A percentile compares a stretch with the other conserved stretches of the same genome.
Evolutionary conservation across 2,113 vertebrate genomes (phyloP).

Genomic region (Corythornis cristatus): DNA sequence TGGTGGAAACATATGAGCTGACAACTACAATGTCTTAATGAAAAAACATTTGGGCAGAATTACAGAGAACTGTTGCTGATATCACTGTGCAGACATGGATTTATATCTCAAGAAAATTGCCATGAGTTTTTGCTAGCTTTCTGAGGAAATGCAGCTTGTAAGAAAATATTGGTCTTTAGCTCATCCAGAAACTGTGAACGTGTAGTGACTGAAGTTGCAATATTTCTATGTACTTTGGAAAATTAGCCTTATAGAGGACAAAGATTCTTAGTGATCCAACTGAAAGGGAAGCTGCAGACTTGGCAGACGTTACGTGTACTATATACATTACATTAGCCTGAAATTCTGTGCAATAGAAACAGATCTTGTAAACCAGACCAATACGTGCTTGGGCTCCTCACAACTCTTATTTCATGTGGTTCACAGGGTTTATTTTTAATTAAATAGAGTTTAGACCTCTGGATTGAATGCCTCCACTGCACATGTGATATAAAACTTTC

Average conservation of each 20-base stretch:
- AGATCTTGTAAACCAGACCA: conserved; percentile 7
- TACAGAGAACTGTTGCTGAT: background rate
- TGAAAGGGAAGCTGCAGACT: background rate
- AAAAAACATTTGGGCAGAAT: conserved; percentile 12
- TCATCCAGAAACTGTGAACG: background rate
- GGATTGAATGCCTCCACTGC: background rate
- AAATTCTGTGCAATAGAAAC: background rate
- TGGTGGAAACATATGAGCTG: conserved; percentile 1
- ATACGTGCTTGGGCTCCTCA: conserved; percentile 20
- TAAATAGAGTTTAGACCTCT: conserved; percentile 39
- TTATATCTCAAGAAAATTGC: background rate
- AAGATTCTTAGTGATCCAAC: background rate
- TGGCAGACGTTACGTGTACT: background rate
- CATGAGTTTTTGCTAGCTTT: background rate
- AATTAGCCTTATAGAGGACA: background rate
- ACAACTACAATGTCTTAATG: background rate
- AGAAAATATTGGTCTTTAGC: background rate
- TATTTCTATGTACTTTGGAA: background rate
- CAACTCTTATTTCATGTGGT: conserved; percentile 35
- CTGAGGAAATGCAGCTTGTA: background rate
- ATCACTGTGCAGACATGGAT: background rate
- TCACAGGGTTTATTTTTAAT: conserved; percentile 53
- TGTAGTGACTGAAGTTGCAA: background rate
- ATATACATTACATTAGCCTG: background rate
- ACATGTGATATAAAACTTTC: conserved; percentile 2